A percentile compares a stretch with the other conserved stretches of the same genome.
Conservation (phyloP, 2,113 vertebrate species). For the Rallus limicola region DNA sequence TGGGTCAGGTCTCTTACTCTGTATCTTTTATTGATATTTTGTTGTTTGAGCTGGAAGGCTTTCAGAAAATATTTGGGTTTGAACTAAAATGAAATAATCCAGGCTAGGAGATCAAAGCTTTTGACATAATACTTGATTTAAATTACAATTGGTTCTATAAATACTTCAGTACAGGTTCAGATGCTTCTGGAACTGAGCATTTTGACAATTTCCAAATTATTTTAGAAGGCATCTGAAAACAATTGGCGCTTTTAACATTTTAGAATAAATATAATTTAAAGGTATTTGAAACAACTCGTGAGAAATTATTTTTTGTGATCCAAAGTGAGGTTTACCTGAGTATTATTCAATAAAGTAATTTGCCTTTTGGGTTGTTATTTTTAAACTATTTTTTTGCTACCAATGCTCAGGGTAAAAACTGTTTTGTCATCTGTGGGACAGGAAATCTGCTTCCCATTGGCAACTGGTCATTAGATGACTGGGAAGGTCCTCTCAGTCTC, state of each 20-base stretch:
- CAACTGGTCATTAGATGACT: not conserved
- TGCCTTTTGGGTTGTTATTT: not conserved
- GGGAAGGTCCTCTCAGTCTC: not conserved
- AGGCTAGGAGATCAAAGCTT: not conserved
- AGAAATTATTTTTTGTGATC: not conserved
- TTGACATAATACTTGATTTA: not conserved
- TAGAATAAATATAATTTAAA: not conserved
- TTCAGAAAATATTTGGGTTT: not conserved
- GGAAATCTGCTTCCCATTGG: not conserved
- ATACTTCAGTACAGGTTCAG: not conserved
- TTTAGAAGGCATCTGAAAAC: not conserved
- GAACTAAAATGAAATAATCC: not conserved
- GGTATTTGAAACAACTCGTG: not conserved
- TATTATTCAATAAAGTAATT: not conserved
- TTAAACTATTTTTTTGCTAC: not conserved
- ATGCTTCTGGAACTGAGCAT: not conserved
- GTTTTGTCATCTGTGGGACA: not conserved
- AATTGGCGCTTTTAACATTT: not conserved
- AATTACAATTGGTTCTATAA: not conserved
- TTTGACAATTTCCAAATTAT: not conserved
- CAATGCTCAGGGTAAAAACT: not conserved
- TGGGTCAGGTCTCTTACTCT: not conserved
- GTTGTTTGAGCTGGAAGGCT: not conserved
- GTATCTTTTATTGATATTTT: not conserved
- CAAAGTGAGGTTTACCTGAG: not conserved